Evolutionary conservation across 2,797 vertebrate genomes (phyloP).

Genomic region (Syncerus caffer): DNA sequence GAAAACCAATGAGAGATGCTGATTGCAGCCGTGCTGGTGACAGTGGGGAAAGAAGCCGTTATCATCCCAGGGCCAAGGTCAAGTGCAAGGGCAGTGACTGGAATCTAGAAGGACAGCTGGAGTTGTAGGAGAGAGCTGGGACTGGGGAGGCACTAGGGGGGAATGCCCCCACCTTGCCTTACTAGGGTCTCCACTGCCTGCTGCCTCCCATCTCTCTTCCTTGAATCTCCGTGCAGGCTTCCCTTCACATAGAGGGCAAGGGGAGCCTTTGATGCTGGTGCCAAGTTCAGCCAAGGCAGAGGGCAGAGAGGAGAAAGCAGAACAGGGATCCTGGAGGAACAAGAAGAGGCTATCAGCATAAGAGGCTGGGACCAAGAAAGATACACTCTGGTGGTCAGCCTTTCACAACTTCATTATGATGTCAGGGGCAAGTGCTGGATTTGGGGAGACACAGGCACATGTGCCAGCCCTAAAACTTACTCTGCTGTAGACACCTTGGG

Average conservation of each 20-base stretch:
- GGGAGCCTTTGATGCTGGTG: neutral
- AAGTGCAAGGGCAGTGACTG: neutral
- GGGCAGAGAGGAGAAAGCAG: neutral
- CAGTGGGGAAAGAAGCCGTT: neutral
- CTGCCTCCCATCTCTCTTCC: neutral
- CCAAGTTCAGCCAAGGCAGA: neutral
- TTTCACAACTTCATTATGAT: neutral
- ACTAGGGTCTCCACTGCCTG: neutral
- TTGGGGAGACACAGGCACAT: neutral
- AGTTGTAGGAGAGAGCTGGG: neutral
- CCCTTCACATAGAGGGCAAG: neutral
- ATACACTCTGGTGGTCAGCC: neutral
- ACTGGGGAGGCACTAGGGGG: too few relatives aligned
- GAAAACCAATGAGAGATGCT: neutral
- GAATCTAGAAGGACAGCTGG: neutral
- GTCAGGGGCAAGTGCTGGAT: accelerated
- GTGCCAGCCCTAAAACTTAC: neutral
- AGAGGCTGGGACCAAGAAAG: neutral
- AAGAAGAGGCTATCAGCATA: neutral
- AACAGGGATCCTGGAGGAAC: neutral
- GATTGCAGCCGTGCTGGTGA: neutral
- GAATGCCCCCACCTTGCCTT: accelerated
- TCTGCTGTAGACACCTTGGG: neutral
- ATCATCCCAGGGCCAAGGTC: neutral
- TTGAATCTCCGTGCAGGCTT: neutral